phyloP scores from a whole-genome alignment of 1,140 invertebrate species.

The Ceratina japonica region DNA sequence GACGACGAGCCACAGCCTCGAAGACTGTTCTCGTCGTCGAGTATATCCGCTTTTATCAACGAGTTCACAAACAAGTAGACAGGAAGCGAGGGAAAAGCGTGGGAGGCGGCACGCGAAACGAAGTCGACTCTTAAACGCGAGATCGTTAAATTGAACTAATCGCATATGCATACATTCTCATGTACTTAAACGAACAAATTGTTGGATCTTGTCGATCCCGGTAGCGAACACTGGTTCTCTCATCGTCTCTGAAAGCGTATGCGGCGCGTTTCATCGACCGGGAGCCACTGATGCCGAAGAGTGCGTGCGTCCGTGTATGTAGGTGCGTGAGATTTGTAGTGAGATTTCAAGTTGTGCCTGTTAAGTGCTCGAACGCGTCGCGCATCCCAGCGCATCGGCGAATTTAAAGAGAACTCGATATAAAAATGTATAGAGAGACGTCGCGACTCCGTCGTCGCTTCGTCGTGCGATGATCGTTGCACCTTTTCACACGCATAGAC shows the following conservation, averaged over 20 bases:
- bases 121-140: too few relatives aligned
- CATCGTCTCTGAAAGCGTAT: not conserved
- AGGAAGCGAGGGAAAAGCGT: too few relatives aligned
- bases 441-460: conserved; percentile 12
- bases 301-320: too few relatives aligned
- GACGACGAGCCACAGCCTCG: too few relatives aligned
- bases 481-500: not conserved
- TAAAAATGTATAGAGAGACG: not conserved
- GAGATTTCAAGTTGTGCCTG: not conserved
- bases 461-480: conserved; percentile 18
- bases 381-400: not conserved
- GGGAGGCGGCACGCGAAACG: too few relatives aligned
- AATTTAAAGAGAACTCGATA: not conserved
- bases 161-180: conserved; percentile 62
- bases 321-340: too few relatives aligned
- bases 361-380: not conserved
- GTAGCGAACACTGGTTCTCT: not conserved
- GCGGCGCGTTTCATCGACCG: not conserved
- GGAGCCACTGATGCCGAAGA: not conserved
- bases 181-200: conserved; percentile 62
- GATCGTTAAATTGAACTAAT: conserved; percentile 17
- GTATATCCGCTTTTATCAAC: too few relatives aligned
- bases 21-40: too few relatives aligned
- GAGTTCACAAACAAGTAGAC: too few relatives aligned
- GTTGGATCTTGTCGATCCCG: not conserved